Evolutionary conservation across 2,888 invertebrate species (phyloP).

Genomic region (Lacanobia wlatinum): DNA sequence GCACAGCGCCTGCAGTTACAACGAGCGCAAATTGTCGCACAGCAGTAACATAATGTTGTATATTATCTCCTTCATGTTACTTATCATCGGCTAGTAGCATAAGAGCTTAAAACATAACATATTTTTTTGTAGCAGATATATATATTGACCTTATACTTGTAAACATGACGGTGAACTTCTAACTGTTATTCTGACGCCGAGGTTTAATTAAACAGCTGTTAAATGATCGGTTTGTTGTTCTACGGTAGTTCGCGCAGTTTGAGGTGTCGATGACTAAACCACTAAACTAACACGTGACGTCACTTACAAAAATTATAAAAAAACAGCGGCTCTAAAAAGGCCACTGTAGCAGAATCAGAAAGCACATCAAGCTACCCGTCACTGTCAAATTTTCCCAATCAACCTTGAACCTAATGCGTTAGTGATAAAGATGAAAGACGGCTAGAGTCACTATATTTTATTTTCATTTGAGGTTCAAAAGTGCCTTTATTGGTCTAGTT

Average conservation of each 20-base stretch:
- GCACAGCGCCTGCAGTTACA: slow-evolving; percentile 26
- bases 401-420: too few species aligned
- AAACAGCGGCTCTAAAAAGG: too few species aligned
- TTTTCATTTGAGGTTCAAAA: too few species aligned
- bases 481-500: too few species aligned
- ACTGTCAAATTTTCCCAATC: too few species aligned
- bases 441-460: too few species aligned
- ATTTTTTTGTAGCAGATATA: too few species aligned
- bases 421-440: too few species aligned
- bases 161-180: background rate
- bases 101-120: too few species aligned
- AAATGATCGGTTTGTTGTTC: slow-evolving; percentile 3
- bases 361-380: too few species aligned
- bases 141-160: background rate
- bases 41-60: slow-evolving; percentile 1
- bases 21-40: slow-evolving; percentile 31
- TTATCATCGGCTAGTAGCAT: too few species aligned
- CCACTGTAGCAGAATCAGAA: slow-evolving; percentile 9
- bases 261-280: slow-evolving; percentile 15
- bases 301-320: slow-evolving; percentile 11
- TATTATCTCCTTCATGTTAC: background rate
- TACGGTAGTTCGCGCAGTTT: slow-evolving; percentile 2
- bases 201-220: slow-evolving; percentile 37
- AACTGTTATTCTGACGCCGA: slow-evolving; percentile 15
- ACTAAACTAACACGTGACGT: slow-evolving; percentile 26